Base-by-base conservation (phyloP, 1,140 invertebrate genomes). In the Capitella teleta region DNA sequence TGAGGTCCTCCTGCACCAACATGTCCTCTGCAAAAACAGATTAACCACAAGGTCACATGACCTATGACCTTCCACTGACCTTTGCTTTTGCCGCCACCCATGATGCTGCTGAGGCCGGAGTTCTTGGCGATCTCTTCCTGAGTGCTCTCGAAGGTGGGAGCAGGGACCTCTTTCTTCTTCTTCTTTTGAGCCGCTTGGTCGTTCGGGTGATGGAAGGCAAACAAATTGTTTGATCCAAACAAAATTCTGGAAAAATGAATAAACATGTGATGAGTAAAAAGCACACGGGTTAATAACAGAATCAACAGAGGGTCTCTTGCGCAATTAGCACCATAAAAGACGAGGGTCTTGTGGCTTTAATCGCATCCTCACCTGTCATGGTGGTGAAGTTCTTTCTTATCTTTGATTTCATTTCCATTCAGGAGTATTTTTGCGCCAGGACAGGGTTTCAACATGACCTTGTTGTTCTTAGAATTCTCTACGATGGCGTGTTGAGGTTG, bases 121-220 rank as follows among this genome's bases (percentile, higher is more conserved):
- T 79, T 77, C 26, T 76, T 61, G 3, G 79, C 78, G 41, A 82
- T 79, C 61, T 82, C 80, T 54, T 78, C 75, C 59, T 80, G 77
- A n/a, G 78, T 66, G 1, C 52, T 53, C 34, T 68, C 66, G 57
- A 61, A 72, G 1, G 63, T 66, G 4, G 64, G 63, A 6, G 57
- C 57, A 8, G 61, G 58, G 12, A 60, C 45, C 10, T 57, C 49
- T 23, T 58, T 54, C n/a, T 63, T 64, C 3, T 68, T 63, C 49
- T 73, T 74, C 1, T 67, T 61, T 12, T 67, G 62, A 43, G 74
- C 71, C 19, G 68, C 68, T 38, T 60, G 59, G 51, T 77, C 72
- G 52, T 66, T 56, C 0, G 75, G 75, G 53, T 78, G 69, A 51
- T 72, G 70, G 61, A 80, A 80, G 1, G 79, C 72, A 67, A 78